Evolutionary conservation across 2,113 vertebrate genomes (phyloP).

Genomic region (Chaetorhynchus papuensis): DNA sequence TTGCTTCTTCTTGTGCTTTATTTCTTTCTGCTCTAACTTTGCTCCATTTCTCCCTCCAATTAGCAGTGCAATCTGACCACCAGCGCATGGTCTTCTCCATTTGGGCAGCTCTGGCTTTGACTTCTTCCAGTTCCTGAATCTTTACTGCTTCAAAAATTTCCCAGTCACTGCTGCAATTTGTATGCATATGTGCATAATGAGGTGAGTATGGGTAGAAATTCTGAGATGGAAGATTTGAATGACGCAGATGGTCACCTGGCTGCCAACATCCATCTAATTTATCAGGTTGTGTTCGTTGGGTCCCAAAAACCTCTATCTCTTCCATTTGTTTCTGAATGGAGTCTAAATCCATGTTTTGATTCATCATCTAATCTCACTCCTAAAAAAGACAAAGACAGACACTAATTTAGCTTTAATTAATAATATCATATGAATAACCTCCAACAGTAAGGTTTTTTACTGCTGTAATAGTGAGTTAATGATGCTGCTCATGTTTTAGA

Average conservation of each 20-base stretch:
- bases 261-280: not conserved
- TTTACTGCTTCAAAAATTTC: slow-evolving; percentile 63
- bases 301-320: not conserved
- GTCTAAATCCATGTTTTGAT: slow-evolving; percentile 14
- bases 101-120: slow-evolving; percentile 70
- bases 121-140: slow-evolving; percentile 65
- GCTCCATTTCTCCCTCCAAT: slow-evolving; percentile 76
- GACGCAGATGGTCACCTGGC: not conserved
- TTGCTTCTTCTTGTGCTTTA: slow-evolving; percentile 68
- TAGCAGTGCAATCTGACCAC: slow-evolving; percentile 77
- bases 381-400: slow-evolving; percentile 6
- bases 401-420: not conserved
- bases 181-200: not conserved
- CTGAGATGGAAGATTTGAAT: not conserved
- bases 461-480: not conserved
- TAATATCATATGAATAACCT: not conserved
- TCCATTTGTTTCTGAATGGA: slow-evolving; percentile 41
- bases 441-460: not conserved
- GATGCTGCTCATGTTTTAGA: not conserved
- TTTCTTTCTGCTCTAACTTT: slow-evolving; percentile 73
- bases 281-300: not conserved
- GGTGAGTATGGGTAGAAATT: not conserved
- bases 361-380: not conserved
- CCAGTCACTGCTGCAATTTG: not conserved
- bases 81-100: slow-evolving; percentile 81